Percentiles rank a stretch among this genome's conserved stretches.
phyloP scores from a whole-genome alignment of 2,888 invertebrate genomes.

The Perdita meconis region DNA sequence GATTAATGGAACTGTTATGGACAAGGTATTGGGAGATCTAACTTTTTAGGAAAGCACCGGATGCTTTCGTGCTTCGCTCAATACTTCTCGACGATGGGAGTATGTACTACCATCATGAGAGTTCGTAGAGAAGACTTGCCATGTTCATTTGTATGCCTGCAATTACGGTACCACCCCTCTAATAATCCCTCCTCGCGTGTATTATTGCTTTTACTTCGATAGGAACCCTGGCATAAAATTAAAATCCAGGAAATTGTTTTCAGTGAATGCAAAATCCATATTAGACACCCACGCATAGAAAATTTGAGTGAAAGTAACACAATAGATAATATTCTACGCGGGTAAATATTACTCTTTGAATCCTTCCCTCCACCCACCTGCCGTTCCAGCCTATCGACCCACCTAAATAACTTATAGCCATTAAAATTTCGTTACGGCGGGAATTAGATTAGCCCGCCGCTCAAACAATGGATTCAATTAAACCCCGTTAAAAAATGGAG shows the following conservation, averaged over 20 bases:
- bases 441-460: conserved; percentile 49
- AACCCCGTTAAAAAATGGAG: conserved; percentile 64
- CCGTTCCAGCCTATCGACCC: neutral
- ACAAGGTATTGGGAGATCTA: too few relatives aligned
- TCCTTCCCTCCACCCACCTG: conserved; percentile 2
- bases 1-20: neutral
- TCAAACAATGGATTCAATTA: conserved; percentile 69
- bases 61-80: conserved; percentile 27
- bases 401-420: conserved; percentile 49
- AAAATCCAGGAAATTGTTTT: too few relatives aligned
- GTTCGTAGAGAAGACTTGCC: conserved; percentile 51
- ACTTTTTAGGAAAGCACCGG: neutral
- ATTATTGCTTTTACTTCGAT: conserved; percentile 55
- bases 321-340: too few relatives aligned
- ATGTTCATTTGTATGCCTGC: conserved; percentile 80
- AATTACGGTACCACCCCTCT: conserved; percentile 78
- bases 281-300: too few relatives aligned
- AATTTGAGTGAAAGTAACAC: too few relatives aligned
- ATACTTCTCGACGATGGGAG: conserved; percentile 39
- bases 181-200: conserved; percentile 54
- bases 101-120: conserved; percentile 56
- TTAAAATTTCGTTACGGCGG: conserved; percentile 41
- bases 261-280: too few relatives aligned
- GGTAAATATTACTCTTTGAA: neutral
- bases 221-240: too few relatives aligned